Percentiles rank a stretch among this genome's conserved stretches.
Conservation (phyloP, 2,113 vertebrate genomes). For the Typhlomys cinereus region DNA sequence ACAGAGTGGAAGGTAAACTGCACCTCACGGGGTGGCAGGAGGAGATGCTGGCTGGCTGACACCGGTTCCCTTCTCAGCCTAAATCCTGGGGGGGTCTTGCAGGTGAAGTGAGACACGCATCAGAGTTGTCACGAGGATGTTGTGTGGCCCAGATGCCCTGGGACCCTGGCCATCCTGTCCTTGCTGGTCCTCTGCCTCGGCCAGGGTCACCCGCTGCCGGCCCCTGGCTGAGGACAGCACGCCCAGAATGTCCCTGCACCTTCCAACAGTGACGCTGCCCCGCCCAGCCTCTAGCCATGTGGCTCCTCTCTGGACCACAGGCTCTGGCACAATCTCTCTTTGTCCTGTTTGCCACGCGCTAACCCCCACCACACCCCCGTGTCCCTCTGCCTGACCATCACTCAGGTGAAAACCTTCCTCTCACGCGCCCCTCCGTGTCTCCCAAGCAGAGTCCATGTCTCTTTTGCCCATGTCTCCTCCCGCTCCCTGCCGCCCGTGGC, state of each 20-base stretch:
- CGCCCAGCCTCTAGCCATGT: rapidly evolving
- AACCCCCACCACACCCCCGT: not conserved
- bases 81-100: not conserved
- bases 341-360: rapidly evolving
- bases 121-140: rapidly evolving
- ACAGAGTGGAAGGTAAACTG: not conserved
- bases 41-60: not conserved
- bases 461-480: not conserved
- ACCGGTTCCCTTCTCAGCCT: not conserved
- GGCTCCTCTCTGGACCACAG: not conserved
- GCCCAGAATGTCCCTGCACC: not conserved
- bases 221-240: not conserved
- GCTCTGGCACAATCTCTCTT: not conserved
- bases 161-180: rapidly evolving
- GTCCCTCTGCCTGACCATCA: no score
- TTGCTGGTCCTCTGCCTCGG: not conserved
- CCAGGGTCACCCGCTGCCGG: no score
- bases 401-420: no score
- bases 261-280: not conserved
- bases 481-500: not conserved
- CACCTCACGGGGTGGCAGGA: no score
- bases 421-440: not conserved
- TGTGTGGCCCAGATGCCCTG: rapidly evolving
- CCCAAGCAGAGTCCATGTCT: not conserved
- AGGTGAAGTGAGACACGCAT: rapidly evolving